phyloP scores from a whole-genome alignment of 1,140 invertebrate genomes.

The Conus betulinus region DNA sequence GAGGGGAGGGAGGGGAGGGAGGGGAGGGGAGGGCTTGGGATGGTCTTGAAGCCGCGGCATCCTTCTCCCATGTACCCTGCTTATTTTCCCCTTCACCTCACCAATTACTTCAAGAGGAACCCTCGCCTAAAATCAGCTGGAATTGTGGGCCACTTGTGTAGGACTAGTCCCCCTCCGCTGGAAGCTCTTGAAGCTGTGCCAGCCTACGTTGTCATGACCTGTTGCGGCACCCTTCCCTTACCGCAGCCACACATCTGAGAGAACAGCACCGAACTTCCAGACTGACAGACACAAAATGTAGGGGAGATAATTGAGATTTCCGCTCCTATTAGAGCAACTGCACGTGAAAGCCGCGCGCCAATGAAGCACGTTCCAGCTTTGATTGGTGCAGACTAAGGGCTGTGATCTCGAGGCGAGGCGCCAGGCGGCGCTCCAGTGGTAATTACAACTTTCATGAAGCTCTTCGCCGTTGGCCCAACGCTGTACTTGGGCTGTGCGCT shows the following conservation, averaged over 20 bases:
- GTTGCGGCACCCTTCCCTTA: not conserved
- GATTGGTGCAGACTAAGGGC: not conserved
- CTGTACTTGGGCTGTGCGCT: not conserved
- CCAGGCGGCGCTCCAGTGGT: slow-evolving; percentile 9
- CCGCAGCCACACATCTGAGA: not conserved
- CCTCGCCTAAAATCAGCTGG: not conserved
- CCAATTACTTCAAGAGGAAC: not conserved
- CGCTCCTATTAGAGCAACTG: not conserved
- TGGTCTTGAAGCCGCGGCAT: not conserved
- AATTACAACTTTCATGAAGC: slow-evolving; percentile 19
- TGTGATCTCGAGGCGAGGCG: not conserved
- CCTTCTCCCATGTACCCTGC: slow-evolving; percentile 7
- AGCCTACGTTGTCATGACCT: not conserved
- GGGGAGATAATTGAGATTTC: not conserved
- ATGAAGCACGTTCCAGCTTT: not conserved
- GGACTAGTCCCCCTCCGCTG: too few relatives aligned
- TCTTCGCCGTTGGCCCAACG: not conserved
- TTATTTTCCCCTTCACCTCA: not conserved
- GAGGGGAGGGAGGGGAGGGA: not conserved
- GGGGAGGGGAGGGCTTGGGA: not conserved
- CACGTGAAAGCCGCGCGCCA: not conserved
- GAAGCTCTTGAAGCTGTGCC: slow-evolving; percentile 7
- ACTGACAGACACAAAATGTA: not conserved
- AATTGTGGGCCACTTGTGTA: not conserved
- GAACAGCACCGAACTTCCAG: not conserved